Conservation (phyloP, 2,888 invertebrate genomes). For the Ectemnius continuus region DNA sequence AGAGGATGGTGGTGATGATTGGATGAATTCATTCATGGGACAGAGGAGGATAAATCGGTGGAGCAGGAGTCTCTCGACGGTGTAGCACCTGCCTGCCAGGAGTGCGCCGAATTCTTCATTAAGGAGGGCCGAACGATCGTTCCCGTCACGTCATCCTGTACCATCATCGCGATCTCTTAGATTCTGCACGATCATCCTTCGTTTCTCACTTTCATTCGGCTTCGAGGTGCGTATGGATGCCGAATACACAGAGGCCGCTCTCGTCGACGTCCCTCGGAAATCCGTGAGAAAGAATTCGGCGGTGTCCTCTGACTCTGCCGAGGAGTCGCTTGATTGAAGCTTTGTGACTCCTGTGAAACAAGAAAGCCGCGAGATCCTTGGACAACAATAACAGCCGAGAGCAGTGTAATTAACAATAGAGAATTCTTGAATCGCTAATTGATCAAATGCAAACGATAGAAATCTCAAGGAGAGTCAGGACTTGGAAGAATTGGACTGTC, state of each 20-base stretch:
- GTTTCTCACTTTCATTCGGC: slow-evolving; percentile 41
- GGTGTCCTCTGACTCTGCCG: neutral
- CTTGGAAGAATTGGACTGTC: no score
- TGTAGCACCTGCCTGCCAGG: slow-evolving; percentile 52
- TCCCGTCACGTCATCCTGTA: slow-evolving; percentile 53
- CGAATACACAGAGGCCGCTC: neutral
- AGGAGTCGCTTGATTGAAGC: slow-evolving; percentile 18
- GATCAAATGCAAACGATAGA: no score
- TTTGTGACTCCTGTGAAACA: no score
- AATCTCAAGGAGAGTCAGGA: no score
- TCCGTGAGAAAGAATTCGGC: slow-evolving; percentile 46
- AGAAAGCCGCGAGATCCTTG: no score
- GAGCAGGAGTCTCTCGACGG: slow-evolving; percentile 55
- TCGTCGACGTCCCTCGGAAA: slow-evolving; percentile 28
- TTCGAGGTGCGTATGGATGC: neutral
- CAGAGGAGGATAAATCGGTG: slow-evolving; percentile 55
- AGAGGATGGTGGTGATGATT: slow-evolving; percentile 46
- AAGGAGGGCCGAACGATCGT: slow-evolving; percentile 28
- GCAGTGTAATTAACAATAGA: no score
- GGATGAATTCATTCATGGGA: slow-evolving; percentile 53
- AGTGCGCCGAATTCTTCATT: slow-evolving; percentile 62
- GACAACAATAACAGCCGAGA: no score
- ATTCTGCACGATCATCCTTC: slow-evolving; percentile 57
- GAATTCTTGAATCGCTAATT: no score
- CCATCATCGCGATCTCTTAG: slow-evolving; percentile 48